phyloP scores from a whole-genome alignment of 1,140 invertebrate genomes.

The Euwallacea similis region DNA sequence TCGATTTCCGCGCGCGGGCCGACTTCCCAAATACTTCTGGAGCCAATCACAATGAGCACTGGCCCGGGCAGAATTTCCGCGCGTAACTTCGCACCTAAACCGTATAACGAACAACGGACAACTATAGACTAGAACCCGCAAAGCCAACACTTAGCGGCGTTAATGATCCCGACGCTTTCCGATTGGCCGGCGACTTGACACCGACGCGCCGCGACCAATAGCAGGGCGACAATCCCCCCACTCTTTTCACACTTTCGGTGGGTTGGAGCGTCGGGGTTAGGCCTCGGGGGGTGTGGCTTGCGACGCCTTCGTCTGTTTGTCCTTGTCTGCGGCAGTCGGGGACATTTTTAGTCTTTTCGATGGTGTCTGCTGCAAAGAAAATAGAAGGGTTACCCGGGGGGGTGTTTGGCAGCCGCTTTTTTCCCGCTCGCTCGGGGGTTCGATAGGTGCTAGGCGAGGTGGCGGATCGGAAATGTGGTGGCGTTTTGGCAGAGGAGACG shows the following conservation, averaged over 20 bases:
- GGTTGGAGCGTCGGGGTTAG: constrained; percentile 52
- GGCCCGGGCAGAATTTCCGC: constrained; percentile 32
- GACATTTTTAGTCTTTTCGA: constrained; percentile 42
- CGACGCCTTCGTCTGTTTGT: constrained; percentile 41
- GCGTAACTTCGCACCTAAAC: constrained; percentile 51
- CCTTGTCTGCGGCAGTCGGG: constrained; percentile 34
- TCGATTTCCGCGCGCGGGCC: constrained; percentile 12
- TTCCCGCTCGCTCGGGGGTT: constrained; percentile 3
- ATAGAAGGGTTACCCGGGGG: constrained; percentile 23
- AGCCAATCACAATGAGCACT: constrained; percentile 19
- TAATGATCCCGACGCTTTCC: constrained; percentile 49
- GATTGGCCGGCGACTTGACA: constrained; percentile 46
- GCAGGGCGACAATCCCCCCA: constrained; percentile 50
- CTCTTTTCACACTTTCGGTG: constrained; percentile 52
- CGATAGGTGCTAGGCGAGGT: constrained; percentile 12
- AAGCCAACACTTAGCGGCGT: constrained; percentile 49
- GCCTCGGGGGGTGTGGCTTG: constrained; percentile 51
- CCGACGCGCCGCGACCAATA: constrained; percentile 45
- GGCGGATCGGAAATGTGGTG: constrained; percentile 28
- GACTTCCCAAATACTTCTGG: not conserved
- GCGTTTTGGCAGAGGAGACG: not conserved
- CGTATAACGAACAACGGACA: constrained; percentile 48
- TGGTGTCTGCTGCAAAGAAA: constrained; percentile 31
- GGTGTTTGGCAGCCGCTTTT: constrained; percentile 20
- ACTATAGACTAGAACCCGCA: constrained; percentile 50